These are phyloP conservation scores for Orussus abietinus DNA, from an alignment of 1,140 invertebrate genomes.

Conservation along the genomic window DNA sequence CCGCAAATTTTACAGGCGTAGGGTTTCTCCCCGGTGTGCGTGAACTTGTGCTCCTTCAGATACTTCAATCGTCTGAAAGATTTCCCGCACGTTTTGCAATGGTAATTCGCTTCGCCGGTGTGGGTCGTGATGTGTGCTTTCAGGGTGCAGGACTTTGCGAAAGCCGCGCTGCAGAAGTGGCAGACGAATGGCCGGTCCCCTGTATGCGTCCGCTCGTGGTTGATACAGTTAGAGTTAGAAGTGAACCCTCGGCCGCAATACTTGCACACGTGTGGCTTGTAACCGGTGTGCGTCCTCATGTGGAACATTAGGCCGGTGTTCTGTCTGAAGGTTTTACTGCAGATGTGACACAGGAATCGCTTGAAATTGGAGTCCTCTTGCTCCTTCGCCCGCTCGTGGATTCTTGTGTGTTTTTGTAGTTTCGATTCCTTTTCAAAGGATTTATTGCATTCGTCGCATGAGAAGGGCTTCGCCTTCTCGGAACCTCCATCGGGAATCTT, in stretches of 20 bases:
- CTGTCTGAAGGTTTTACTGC: constrained; percentile 44
- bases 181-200: constrained; percentile 60
- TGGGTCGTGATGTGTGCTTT: constrained; percentile 51
- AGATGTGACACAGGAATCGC: constrained; percentile 43
- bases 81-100: constrained; percentile 54
- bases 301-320: constrained; percentile 58
- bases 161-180: constrained; percentile 53
- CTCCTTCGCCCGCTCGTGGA: constrained; percentile 40
- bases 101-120: constrained; percentile 47
- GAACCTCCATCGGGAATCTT: constrained; percentile 7
- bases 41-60: constrained; percentile 56
- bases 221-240: constrained; percentile 48
- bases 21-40: constrained; percentile 74
- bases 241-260: constrained; percentile 67
- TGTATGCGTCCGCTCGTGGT: constrained; percentile 60
- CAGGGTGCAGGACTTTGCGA: constrained; percentile 48
- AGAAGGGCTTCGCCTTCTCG: constrained; percentile 59
- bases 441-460: constrained; percentile 63
- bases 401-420: constrained; percentile 45
- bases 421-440: constrained; percentile 55
- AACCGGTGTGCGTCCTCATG: constrained; percentile 67
- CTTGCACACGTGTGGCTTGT: constrained; percentile 68
- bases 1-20: constrained; percentile 70
- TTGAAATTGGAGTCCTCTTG: constrained; percentile 38
- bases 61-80: constrained; percentile 55